Percentiles rank a stretch among this genome's conserved stretches.
Conservation (phyloP, 2,113 vertebrate genomes). For the Embiotoca jacksoni region DNA sequence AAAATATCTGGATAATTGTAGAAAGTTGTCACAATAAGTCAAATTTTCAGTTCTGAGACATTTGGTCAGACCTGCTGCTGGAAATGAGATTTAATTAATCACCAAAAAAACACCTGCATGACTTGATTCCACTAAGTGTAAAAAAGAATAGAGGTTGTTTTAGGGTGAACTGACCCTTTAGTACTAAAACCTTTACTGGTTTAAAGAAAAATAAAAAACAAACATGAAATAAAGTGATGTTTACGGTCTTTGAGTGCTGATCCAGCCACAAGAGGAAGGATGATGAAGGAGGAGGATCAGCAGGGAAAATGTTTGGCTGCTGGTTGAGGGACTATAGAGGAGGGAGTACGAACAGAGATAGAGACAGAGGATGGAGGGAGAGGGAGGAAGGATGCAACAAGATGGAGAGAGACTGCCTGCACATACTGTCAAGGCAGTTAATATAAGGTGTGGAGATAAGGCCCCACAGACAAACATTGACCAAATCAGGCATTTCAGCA, state of each 20-base stretch:
- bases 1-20: too few relatives aligned
- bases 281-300: slow-evolving; percentile 55
- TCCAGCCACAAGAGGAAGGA: slow-evolving; percentile 44
- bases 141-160: not conserved
- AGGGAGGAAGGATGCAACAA: slow-evolving; percentile 54
- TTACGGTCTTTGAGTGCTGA: slow-evolving; percentile 51
- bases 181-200: slow-evolving; percentile 7
- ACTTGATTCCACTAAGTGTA: not conserved
- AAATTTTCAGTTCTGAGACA: too few relatives aligned
- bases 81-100: not conserved
- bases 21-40: too few relatives aligned
- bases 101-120: not conserved
- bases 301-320: slow-evolving; percentile 50
- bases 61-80: not conserved
- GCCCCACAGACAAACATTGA: slow-evolving; percentile 87
- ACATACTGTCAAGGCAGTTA: slow-evolving; percentile 86
- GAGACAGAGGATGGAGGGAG: slow-evolving; percentile 60
- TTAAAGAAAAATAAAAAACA: slow-evolving; percentile 35
- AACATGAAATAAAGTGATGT: slow-evolving; percentile 47
- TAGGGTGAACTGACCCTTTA: not conserved
- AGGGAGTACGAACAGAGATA: slow-evolving; percentile 49
- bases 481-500: slow-evolving; percentile 86
- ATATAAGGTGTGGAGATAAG: slow-evolving; percentile 88
- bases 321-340: slow-evolving; percentile 54
- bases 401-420: slow-evolving; percentile 85